Evolutionary conservation across 2,888 invertebrate genomes (phyloP), one percentile per base, ranked within the genome.

Genomic region (Eilema griseolum): DNA sequence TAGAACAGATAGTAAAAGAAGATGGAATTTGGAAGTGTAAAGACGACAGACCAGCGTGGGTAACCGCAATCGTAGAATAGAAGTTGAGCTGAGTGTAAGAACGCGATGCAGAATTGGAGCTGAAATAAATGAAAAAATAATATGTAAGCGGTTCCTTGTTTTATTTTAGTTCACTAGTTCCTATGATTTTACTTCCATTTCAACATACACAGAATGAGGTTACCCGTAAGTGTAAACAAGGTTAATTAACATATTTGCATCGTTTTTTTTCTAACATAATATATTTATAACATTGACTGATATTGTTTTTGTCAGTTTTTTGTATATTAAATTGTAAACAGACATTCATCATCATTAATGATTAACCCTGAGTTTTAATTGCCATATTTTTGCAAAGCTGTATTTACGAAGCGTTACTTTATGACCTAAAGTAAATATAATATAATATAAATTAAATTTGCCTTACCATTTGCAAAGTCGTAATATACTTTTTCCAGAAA

Each of bases 401-500:
- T 8, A 33, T 33, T 33, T 4, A 8, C 33, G 12, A 37, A 12
- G 33, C 3, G 33, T 37, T 37, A 11, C 33, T 37, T 37, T 37
- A 33, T 37, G 12, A 12, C 5, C 33, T 37, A 12, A 12, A 37
- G n/a, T 2, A 37, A 37, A 37, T 37, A 37, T n/a, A n/a, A n/a
- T n/a, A n/a, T n/a, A n/a, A n/a, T 3, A 4, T 31, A 10, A 66
- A 20, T 57, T 20, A 2, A 24, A 56, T 33, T 0, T 33, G 12
- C 62, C 85, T 80, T 73, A 87, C 88, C 88, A 88, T 88, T 81
- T 88, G 88, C 87, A 99, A 94, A 33, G 97, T 97, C 37, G 99
- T 99, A 82, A 99, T 97, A 91, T 99, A 97, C 81, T 97, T 97
- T 93, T 99, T 99, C 99, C 99, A 99, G 97, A 98, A 98, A 76